Percentiles rank a stretch among this genome's conserved stretches.
These are phyloP conservation scores for Acomys russatus DNA, from an alignment of 2,797 vertebrate species.

Conservation along the genomic window DNA sequence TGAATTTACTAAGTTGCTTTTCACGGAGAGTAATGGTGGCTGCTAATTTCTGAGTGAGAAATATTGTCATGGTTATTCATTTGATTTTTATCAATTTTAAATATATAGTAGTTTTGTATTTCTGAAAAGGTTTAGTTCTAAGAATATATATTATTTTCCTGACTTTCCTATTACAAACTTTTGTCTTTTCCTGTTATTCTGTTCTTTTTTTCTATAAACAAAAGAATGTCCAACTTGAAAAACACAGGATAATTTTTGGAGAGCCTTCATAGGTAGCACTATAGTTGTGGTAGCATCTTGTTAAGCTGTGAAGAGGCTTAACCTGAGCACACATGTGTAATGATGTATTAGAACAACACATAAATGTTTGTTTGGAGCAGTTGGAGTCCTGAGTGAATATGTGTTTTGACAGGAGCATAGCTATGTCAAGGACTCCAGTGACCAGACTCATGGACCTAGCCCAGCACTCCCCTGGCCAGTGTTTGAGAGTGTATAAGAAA, in stretches of 20 bases:
- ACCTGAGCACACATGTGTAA: background rate
- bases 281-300: background rate
- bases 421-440: too few relatives aligned
- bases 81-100: background rate
- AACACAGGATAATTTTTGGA: background rate
- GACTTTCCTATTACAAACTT: background rate
- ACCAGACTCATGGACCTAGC: too few relatives aligned
- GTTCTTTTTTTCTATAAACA: background rate
- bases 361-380: too few relatives aligned
- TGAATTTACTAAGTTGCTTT: background rate
- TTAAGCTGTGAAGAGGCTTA: background rate
- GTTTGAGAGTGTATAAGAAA: too few relatives aligned
- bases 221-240: background rate
- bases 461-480: too few relatives aligned
- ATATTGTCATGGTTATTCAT: background rate
- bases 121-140: slow-evolving; percentile 30
- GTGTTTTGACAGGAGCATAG: too few relatives aligned
- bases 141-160: slow-evolving; percentile 2
- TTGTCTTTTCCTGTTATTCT: background rate
- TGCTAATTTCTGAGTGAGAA: background rate
- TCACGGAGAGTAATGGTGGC: background rate
- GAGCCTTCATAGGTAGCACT: background rate
- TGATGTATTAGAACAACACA: background rate
- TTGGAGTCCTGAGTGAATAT: too few relatives aligned
- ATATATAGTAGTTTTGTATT: background rate